phyloP scores from a whole-genome alignment of 2,888 invertebrate genomes.

The Meloe dianella region DNA sequence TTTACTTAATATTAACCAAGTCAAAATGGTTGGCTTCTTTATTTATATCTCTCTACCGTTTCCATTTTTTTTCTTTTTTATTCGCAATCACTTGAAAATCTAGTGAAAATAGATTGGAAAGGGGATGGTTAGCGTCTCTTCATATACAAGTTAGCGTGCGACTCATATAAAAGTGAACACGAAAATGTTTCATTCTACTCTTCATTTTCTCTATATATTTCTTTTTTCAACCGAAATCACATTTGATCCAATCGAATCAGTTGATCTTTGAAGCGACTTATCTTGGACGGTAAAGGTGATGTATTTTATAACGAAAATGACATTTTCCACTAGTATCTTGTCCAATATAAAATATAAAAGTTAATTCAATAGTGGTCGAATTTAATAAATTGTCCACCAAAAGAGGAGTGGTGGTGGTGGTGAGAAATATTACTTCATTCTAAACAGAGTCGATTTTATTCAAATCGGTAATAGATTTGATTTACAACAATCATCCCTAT shows the following conservation, averaged over 20 bases:
- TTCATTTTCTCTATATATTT: neutral
- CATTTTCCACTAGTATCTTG: neutral
- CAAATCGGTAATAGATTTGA: neutral
- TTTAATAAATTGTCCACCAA: neutral
- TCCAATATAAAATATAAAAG: neutral
- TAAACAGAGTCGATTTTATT: neutral
- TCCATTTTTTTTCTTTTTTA: neutral
- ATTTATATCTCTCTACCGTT: too few relatives aligned
- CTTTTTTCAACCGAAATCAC: neutral
- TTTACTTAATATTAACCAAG: neutral
- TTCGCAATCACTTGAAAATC: neutral
- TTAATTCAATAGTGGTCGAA: neutral
- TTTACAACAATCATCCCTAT: neutral
- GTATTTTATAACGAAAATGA: neutral
- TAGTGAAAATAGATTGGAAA: neutral
- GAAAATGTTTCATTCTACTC: neutral
- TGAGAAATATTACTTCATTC: neutral
- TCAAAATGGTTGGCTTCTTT: neutral
- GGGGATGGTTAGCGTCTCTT: neutral
- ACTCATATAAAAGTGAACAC: neutral
- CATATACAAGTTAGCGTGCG: neutral
- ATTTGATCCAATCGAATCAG: conserved; percentile 14
- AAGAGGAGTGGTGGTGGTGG: neutral
- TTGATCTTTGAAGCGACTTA: neutral
- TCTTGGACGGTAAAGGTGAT: neutral